Conservation (phyloP, 2,113 vertebrate genomes). For the Pogona vitticeps region DNA sequence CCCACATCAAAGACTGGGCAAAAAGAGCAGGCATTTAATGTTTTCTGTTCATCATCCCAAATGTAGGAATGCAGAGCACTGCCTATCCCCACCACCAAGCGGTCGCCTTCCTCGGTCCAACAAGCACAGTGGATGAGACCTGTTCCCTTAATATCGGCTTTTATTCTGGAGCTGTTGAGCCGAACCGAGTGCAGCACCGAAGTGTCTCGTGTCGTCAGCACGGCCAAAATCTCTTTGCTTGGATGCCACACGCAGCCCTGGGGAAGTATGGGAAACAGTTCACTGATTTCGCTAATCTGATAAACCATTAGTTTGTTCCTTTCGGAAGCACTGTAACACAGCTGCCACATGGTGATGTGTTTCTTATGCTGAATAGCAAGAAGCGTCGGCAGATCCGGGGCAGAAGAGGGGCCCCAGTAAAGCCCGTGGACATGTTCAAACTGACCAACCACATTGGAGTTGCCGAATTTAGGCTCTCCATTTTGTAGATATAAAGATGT, state of each 20-base stretch:
- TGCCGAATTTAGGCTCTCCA: constrained; percentile 83
- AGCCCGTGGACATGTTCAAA: constrained; percentile 91
- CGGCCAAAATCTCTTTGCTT: constrained; percentile 81
- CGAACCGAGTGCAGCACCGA: constrained; percentile 85
- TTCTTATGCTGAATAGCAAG: constrained; percentile 92
- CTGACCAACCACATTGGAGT: constrained; percentile 88
- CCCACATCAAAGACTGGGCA: constrained; percentile 89
- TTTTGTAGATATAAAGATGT: constrained; percentile 76
- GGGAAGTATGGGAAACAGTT: constrained; percentile 84
- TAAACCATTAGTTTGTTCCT: constrained; percentile 89
- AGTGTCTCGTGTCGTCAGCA: constrained; percentile 85
- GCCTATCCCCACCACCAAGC: constrained; percentile 89
- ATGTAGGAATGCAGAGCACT: constrained; percentile 89
- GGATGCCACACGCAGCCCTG: constrained; percentile 93
- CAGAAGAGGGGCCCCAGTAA: constrained; percentile 84
- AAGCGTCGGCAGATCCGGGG: constrained; percentile 79
- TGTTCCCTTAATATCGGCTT: constrained; percentile 80
- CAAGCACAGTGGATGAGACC: constrained; percentile 90
- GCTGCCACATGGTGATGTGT: constrained; percentile 88
- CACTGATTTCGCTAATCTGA: constrained; percentile 88
- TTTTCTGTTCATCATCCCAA: constrained; percentile 90
- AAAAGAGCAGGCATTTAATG: constrained; percentile 80
- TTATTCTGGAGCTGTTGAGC: constrained; percentile 80
- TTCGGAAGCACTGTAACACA: constrained; percentile 82
- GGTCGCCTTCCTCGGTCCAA: constrained; percentile 91